These are phyloP conservation scores for Stratiomys singularior DNA, from an alignment of 2,888 invertebrate genomes.

Conservation along the genomic window DNA sequence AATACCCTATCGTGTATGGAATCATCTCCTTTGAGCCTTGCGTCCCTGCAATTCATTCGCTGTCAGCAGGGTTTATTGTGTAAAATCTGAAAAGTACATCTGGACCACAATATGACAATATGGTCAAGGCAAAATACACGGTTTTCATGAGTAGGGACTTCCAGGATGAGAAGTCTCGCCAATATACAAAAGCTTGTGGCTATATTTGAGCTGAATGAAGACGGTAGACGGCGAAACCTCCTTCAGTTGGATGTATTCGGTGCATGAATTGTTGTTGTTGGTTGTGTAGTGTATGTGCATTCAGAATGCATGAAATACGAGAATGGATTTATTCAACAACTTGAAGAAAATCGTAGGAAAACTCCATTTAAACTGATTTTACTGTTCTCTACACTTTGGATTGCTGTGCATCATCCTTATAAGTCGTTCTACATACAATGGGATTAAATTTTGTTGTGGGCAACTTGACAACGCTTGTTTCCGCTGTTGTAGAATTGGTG, in stretches of 20 bases:
- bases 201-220: background rate
- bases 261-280: too few species aligned
- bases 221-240: background rate
- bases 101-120: conserved; percentile 30
- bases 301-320: conserved; percentile 12
- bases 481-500: too few species aligned
- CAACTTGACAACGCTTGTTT: too few species aligned
- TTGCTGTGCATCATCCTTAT: background rate
- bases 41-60: background rate
- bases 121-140: conserved; percentile 17
- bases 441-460: conserved; percentile 43
- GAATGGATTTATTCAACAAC: background rate
- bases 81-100: conserved; percentile 16
- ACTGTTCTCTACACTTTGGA: background rate
- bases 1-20: background rate
- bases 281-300: background rate
- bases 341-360: conserved; percentile 18
- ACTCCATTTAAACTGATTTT: conserved; percentile 15
- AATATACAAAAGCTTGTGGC: background rate
- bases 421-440: conserved; percentile 45
- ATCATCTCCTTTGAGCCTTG: background rate
- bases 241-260: background rate
- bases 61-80: conserved; percentile 20
- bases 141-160: background rate
- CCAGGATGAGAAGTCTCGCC: background rate